phyloP scores from a whole-genome alignment of 2,888 invertebrate species.

The Gymnoscelis rufifasciata region DNA sequence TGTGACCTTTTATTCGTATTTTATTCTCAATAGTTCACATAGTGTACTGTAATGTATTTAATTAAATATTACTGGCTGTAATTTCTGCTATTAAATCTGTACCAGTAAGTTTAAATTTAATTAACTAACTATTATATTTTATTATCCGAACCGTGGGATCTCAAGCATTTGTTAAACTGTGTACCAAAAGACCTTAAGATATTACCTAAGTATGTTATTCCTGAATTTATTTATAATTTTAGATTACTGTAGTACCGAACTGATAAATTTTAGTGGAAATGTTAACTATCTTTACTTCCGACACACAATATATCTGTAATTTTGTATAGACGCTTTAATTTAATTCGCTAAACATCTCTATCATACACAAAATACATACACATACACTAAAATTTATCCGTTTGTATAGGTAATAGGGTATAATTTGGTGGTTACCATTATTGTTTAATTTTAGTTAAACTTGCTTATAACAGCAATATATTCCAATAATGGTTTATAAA shows the following conservation, averaged over 20 bases:
- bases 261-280: neutral
- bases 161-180: constrained; percentile 13
- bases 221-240: neutral
- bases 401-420: constrained; percentile 9
- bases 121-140: neutral
- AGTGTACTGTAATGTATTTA: neutral
- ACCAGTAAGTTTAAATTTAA: too few relatives aligned
- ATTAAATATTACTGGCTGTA: too few relatives aligned
- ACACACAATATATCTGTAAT: too few relatives aligned
- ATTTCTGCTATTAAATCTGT: too few relatives aligned
- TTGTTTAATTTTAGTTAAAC: constrained; percentile 5
- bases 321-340: too few relatives aligned
- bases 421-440: constrained; percentile 25
- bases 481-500: neutral
- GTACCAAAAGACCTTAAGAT: constrained; percentile 9
- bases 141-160: constrained; percentile 18
- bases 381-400: neutral
- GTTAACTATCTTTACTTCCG: too few relatives aligned
- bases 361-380: too few relatives aligned
- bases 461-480: neutral
- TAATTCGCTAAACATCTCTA: too few relatives aligned
- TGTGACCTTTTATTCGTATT: neutral
- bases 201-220: constrained; percentile 3
- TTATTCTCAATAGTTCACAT: neutral
- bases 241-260: neutral